Evolutionary conservation across 2,797 vertebrate genomes (phyloP), one percentile per base, ranked within the genome.

Genomic region (Sus cebifrons): DNA sequence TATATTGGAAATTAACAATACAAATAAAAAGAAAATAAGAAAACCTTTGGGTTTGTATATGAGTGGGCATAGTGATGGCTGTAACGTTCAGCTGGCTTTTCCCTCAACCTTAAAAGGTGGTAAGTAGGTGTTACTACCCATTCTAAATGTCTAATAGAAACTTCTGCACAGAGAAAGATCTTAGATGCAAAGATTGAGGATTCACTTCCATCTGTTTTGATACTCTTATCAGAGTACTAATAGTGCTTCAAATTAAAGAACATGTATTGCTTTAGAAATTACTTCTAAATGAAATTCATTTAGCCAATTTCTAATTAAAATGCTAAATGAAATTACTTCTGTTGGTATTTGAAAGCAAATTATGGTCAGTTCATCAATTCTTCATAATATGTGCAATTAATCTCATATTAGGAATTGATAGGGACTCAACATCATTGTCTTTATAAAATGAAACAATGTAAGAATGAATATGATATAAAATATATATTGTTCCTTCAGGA

Each of bases 211-310:
- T 91, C 58, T 91, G 5, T 82, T 91, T 88, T 67, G 44, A 91
- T 84, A 75, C 12, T 74, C 52, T 56, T 54, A 92, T 78, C 79
- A 89, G 32, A 87, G 44, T 78, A 32, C 32, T 94, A 67, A 91
- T 94, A 97, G 95, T 97, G 74, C 98, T 98, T 97, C 90, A 92
- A 94, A 98, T 98, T 97, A 97, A 96, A 98, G 65, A 58, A 27
- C 92, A 94, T 92, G 73, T 95, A 91, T 89, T 95, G 32, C 60
- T 60, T 96, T 94, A 62, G 40, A 95, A 95, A 83, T 92, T 79
- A 85, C 67, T 96, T 88, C 49, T 68, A 79, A 70, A 60, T 97
- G 71, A 94, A 96, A 93, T 91, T 85, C 49, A 23, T 91, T 96
- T 82, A 86, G 49, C 36, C n/a, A 78, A 13, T 56, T 96, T 95